Evolutionary conservation across 2,888 invertebrate species (phyloP).

Genomic region (Agonopterix alstromeriana): DNA sequence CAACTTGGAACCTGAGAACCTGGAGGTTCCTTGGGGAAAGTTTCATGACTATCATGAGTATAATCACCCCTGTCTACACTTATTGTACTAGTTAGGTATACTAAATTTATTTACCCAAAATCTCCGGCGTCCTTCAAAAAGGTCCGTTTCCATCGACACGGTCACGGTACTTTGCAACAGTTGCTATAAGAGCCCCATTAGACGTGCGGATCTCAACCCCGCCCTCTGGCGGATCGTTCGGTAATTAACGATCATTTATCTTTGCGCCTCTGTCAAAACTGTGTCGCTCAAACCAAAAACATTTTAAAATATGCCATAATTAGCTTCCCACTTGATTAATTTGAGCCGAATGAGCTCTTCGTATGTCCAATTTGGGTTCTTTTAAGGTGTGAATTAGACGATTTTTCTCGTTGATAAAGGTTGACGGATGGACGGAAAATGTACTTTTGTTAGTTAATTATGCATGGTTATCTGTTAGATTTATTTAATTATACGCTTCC

Average conservation of each 20-base stretch:
- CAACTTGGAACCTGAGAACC: too few species aligned
- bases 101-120: too few species aligned
- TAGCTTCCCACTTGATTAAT: slow-evolving; percentile 56
- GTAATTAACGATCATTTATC: slow-evolving; percentile 69
- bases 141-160: neutral
- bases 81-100: too few species aligned
- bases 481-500: slow-evolving; percentile 63
- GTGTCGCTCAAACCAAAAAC: slow-evolving; percentile 61
- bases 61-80: too few species aligned
- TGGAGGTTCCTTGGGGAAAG: too few species aligned
- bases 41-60: too few species aligned
- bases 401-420: slow-evolving; percentile 71
- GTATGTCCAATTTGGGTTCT: slow-evolving; percentile 46
- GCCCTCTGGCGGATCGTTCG: slow-evolving; percentile 38
- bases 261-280: slow-evolving; percentile 67
- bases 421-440: slow-evolving; percentile 62
- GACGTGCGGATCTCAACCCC: slow-evolving; percentile 27
- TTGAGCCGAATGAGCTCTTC: slow-evolving; percentile 35
- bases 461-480: slow-evolving; percentile 64
- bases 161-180: neutral
- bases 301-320: slow-evolving; percentile 63
- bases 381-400: slow-evolving; percentile 69
- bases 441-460: slow-evolving; percentile 62
- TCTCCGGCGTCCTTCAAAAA: neutral
- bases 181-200: slow-evolving; percentile 15